Base-by-base conservation (phyloP, 2,888 invertebrate species). In the Erynnis tages region DNA sequence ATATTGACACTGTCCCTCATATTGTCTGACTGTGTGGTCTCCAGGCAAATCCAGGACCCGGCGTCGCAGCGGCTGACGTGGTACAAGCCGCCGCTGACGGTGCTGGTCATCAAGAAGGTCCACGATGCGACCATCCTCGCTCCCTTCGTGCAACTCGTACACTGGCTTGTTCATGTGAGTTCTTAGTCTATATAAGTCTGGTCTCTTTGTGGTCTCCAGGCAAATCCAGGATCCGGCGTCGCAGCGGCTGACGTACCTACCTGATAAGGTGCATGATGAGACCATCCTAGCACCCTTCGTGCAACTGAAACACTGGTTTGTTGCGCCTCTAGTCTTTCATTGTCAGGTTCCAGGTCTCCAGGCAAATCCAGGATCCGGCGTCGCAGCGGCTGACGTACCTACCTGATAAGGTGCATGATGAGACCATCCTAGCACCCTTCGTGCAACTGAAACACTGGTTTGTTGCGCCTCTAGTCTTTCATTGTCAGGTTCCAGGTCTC, bases 171-270 rank as follows among this genome's bases (percentile, higher is more conserved):
- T 67, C 92, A 94, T 92, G 97, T 97, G 80, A 90, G 87, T 76
- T 1, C 8, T 27, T 10, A 25, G n/a, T n/a, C n/a, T n/a, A n/a
- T n/a, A n/a, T n/a, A n/a, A n/a, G n/a, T n/a, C n/a, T n/a, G n/a
- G n/a, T n/a, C n/a, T n/a, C n/a, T n/a, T n/a, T n/a, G n/a, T n/a
- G n/a, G 5, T 5, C 89, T 82, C 16, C 89, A 97, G 96, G 96
- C 97, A 97, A 81, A 98, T 98, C 73, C 98, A 98, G 85, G 98
- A 98, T 88, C 98, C 98, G 32, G 97, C 97, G 73, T 97, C 97
- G 75, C 98, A 98, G 91, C 93, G 98, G 73, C 91, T 98, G 71
- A 97, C 96, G 37, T 98, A 98, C n/a, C 98, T 96, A 97, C 93
- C 98, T 98, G 83, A 98, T 90, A 98, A 98, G 83, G 96, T 97